Base-by-base conservation (phyloP, 2,888 invertebrate genomes). In the Pharmacophagus antenor region DNA sequence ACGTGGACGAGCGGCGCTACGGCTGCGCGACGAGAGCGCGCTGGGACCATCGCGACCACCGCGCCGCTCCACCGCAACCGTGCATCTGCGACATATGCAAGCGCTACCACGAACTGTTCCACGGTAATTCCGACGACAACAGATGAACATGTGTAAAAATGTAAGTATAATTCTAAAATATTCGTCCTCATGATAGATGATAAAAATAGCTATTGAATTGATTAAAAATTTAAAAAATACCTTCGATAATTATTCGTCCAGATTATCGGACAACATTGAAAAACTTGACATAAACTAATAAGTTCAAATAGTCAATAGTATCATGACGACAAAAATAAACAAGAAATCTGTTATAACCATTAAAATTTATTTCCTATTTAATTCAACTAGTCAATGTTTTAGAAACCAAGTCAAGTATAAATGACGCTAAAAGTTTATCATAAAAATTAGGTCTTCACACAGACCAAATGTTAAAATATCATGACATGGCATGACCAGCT, bases 31-130 rank as follows among this genome's bases (percentile, higher is more conserved):
- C 62, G 8, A 22, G 46, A 12, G 7, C 46, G 25, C 47, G 42
- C 15, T 21, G 18, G 1, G 25, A 44, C 2, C 46, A 58, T 21
- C 25, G 18, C 2, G 25, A 44, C 2, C 46, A 58, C 22, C 56
- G 31, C 2, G 63, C 62, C 15, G 55, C 59, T 0, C 47, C 20
- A 2, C 15, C n/a, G 8, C 52, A 58, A n/a, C 85, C 87, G 1
- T 90, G 89, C 62, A 69, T 84, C 5, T 90, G 89, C 55, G 84
- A 88, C 54, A 90, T 90, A 46, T 90, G 89, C 63, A 81, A 73
- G 58, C 72, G 80, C 56, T 90, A 90, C 62, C 80, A 89, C 52
- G 83, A 89, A 62, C 62, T 88, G 22, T 90, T 89, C 56, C 88
- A 88, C 63, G 56, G 62, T n/a, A 63, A 70, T 5, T 52, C 25